These are phyloP conservation scores for Motacilla tschutschensis DNA, from an alignment of 2,113 vertebrate genomes.

Conservation along the genomic window DNA sequence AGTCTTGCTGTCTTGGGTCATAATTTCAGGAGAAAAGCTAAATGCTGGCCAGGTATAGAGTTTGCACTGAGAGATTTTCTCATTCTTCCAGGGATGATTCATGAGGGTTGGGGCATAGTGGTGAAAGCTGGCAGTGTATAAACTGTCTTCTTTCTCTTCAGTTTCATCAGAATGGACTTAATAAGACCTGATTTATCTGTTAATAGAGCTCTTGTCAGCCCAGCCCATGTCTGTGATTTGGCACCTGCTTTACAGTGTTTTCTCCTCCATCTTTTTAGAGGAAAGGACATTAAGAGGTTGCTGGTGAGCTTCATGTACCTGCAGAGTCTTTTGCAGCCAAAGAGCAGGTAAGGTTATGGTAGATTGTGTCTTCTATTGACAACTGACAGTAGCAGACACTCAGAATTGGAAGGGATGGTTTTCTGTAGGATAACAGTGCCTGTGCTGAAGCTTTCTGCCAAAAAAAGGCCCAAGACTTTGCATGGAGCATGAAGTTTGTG, in stretches of 20 bases:
- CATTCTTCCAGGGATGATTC: neutral
- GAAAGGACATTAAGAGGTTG: constrained; percentile 93
- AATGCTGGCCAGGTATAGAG: neutral
- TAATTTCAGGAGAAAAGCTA: neutral
- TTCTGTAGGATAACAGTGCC: neutral
- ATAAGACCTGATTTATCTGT: neutral
- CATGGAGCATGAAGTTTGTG: neutral
- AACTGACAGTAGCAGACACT: neutral
- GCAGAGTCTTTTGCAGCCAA: constrained; percentile 93
- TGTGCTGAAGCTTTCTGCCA: neutral
- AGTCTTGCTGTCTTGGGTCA: neutral
- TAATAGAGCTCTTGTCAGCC: neutral
- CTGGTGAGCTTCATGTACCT: constrained; percentile 98
- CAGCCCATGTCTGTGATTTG: neutral
- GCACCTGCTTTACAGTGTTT: neutral
- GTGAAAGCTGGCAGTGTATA: neutral
- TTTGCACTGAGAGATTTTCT: neutral
- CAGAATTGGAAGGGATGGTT: neutral
- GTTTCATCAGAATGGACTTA: neutral
- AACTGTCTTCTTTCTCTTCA: neutral
- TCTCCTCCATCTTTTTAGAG: constrained; percentile 69
- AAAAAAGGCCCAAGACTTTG: neutral
- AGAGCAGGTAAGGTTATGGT: constrained; percentile 83
- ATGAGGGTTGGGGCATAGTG: neutral
- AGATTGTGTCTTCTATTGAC: neutral